A percentile compares a stretch with the other conserved stretches of the same genome.
These are phyloP conservation scores for Eufriesea mexicana DNA, from an alignment of 1,140 invertebrate genomes.

Conservation along the genomic window DNA sequence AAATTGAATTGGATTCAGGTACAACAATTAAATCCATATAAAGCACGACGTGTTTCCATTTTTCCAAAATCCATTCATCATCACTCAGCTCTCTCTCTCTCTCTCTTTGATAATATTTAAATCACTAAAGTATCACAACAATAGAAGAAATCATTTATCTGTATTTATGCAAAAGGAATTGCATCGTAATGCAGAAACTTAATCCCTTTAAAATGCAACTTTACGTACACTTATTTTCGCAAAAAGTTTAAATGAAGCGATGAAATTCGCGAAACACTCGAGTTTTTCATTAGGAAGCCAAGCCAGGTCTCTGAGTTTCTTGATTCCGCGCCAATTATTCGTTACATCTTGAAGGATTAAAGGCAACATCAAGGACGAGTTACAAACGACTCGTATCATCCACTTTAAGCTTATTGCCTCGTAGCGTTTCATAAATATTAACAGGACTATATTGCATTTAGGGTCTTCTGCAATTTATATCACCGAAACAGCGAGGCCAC, in stretches of 20 bases:
- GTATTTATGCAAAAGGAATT: not conserved
- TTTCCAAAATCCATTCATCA: too few relatives aligned
- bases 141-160: too few relatives aligned
- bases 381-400: constrained; percentile 30
- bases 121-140: too few relatives aligned
- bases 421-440: constrained; percentile 38
- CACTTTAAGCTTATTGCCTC: constrained; percentile 18
- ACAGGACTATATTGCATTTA: constrained; percentile 2
- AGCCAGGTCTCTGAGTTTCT: not conserved
- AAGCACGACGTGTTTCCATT: too few relatives aligned
- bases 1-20: too few relatives aligned
- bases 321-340: constrained; percentile 27
- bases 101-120: too few relatives aligned
- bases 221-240: not conserved
- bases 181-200: not conserved
- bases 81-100: too few relatives aligned
- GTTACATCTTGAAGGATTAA: constrained; percentile 30
- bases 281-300: not conserved
- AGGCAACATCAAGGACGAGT: constrained; percentile 6
- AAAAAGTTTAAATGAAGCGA: not conserved
- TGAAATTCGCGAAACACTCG: constrained; percentile 3
- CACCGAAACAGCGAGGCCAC: not conserved
- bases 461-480: constrained; percentile 22
- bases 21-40: too few relatives aligned
- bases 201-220: not conserved